Percentiles rank a stretch among this genome's conserved stretches.
Evolutionary conservation across 2,113 vertebrate species (phyloP).

Genomic region (Marmota monax): DNA sequence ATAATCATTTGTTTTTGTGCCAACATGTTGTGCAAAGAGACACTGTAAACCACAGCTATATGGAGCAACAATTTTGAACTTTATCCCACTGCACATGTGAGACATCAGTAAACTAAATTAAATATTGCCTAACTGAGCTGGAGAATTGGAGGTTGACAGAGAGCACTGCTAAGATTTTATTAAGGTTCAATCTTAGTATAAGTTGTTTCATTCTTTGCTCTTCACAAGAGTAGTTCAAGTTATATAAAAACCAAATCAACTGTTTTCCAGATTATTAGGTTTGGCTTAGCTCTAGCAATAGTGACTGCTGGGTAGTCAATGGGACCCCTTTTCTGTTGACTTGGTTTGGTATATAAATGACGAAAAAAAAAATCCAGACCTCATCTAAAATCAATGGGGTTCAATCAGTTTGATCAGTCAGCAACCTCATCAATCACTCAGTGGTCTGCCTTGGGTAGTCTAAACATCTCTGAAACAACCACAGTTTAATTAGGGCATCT

Average conservation of each 20-base stretch:
- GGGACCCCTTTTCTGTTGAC: neutral
- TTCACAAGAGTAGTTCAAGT: conserved; percentile 50
- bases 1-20: conserved; percentile 81
- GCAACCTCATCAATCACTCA: neutral
- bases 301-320: neutral
- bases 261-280: conserved; percentile 8
- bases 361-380: neutral
- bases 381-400: neutral
- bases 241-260: neutral
- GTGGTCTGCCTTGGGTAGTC: neutral
- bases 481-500: neutral
- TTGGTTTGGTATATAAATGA: conserved; percentile 24
- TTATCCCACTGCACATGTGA: conserved; percentile 86
- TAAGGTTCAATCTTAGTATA: conserved; percentile 33
- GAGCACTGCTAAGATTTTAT: conserved; percentile 66
- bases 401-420: neutral
- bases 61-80: conserved; percentile 79
- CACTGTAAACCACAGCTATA: conserved; percentile 84
- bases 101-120: conserved; percentile 80
- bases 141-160: conserved; percentile 45
- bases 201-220: neutral
- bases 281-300: neutral
- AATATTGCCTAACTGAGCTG: conserved; percentile 75
- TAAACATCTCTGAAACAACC: neutral
- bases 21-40: conserved; percentile 75